Base-by-base conservation (phyloP, 2,888 invertebrate species). In the Saturnia japonica region DNA sequence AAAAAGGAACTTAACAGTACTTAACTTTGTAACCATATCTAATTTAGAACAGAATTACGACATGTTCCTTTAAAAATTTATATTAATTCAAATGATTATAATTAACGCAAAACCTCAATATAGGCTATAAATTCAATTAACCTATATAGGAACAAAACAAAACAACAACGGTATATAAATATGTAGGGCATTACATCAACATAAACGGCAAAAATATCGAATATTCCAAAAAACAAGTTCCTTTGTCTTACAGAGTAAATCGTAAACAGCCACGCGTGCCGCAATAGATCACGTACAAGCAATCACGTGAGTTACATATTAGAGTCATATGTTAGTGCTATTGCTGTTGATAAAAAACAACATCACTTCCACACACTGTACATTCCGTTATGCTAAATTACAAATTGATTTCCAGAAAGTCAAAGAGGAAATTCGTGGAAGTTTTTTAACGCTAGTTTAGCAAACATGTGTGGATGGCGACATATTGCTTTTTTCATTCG, bases 401-500 rank as follows among this genome's bases (percentile, higher is more conserved):
- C 80, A 83, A 88, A 90, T 91, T 87, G 89, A 90, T 90, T 88
- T 85, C 81, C 81, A 78, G 76, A 79, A 84, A 85, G 84, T 83
- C 81, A 82, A 85, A 85, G 87, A 85, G 84, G 83, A 71, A n/a
- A 68, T 67, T 47, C 70, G 70, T 79, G 78, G 78, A 81, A 82
- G 82, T 86, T 87, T 88, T 89, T 89, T 87, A 88, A 87, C 85
- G 80, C 78, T 75, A 82, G 82, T 84, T 85, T 85, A 81, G 83
- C 89, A 88, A 90, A 90, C 90, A 90, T 82, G 84, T 87, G 88
- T 78, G 85, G 80, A 79, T 73, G 76, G 79, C 80, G 85, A 88
- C 86, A 88, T 91, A 91, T 91, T 91, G 89, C 87, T 88, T 90
- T 89, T 89, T 88, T 89, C 86, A 85, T 85, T 85, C 86, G 85